Base-by-base conservation (phyloP, 2,113 vertebrate genomes). In the Rhabdomys dilectus region DNA sequence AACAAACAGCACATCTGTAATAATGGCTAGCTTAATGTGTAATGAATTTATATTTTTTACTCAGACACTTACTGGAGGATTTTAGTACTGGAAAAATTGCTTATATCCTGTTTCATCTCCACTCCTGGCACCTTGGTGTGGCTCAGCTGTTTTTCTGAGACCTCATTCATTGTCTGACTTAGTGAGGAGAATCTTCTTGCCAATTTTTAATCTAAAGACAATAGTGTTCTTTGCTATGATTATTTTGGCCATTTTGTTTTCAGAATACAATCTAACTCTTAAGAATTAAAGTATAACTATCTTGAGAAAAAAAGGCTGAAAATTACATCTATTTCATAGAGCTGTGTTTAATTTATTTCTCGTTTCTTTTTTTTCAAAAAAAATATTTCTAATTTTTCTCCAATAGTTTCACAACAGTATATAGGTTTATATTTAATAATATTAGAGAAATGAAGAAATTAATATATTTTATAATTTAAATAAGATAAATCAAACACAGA, bases 271-370 rank as follows among this genome's bases (percentile, higher is more conserved):
- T n/a, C 15, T 26, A 62, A 39, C 17, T 45, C 36, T 94, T 68
- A 60, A 48, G 73, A 94, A 26, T 93, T 93, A 96, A 86, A 62
- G 62, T 72, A 84, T 19, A 45, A 95, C 62, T 94, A 36, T 78
- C 64, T 76, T 48, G 1, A 73, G 24, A 11, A 66, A 94, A 90
- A 21, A 86, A 91, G 15, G 53, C 26, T 76, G 58, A 64, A 82
- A 12, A 34, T 94, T 80, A 84, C 4, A 24, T 80, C 24, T 75
- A 8, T 96, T 90, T 8, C 8, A 78, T 12, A 53, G 19, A 90
- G 34, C 77, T 91, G 7, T 78, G 9, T 89, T 90, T 90, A 56
- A 68, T 87, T 22, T 31, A 81, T 58, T 58, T 80, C 62, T 66
- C 51, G 7, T 29, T 64, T 15, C 3, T 1, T 48, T 53, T 22